Base-by-base conservation (phyloP, 2,113 vertebrate species). In the Oncorhynchus nerka region DNA sequence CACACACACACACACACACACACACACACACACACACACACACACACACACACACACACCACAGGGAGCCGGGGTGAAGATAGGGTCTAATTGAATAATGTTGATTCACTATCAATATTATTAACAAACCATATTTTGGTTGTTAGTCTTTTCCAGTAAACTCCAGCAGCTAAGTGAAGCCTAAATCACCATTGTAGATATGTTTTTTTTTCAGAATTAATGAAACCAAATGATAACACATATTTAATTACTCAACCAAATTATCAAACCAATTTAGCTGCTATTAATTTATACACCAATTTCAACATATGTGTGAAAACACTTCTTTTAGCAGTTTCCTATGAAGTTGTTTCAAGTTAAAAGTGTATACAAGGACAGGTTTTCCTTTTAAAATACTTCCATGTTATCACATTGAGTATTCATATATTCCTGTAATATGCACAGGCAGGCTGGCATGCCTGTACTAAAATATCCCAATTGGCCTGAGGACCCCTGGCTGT, bases 391-490 rank as follows among this genome's bases (percentile, higher is more conserved):
- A 15, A 26, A 59, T 65, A 70, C 28, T 79, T 66, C 34, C 78
- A 62, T 75, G 71, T 68, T 45, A 70, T 48, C 20, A 24, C 34
- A 65, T 88, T 75, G 83, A 74, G 76, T 85, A 83, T 86, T 79
- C 69, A 82, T 85, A 32, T 79, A 83, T 88, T 80, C 73, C 77
- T 85, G 74, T 78, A 67, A 81, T 73, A 76, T 32, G 22, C 5
- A 39, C 68, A 78, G 28, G 64, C 73, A 75, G 48, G 45, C 57
- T 13, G 75, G 74, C 65, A 39, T 71, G 71, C 2, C 68, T 74
- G 5, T 70, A 78, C 77, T 71, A 57, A 81, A 78, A 75, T 78
- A 65, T 49, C 49, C 66, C 24, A 2, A 5, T 59, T 65, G 70
- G 75, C 74, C 71, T 26, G 32, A 24, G 30, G 51, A 55, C 62